A percentile compares a stretch with the other conserved stretches of the same genome.
phyloP scores from a whole-genome alignment of 2,888 invertebrate species.

The Cacoxenus indagator region DNA sequence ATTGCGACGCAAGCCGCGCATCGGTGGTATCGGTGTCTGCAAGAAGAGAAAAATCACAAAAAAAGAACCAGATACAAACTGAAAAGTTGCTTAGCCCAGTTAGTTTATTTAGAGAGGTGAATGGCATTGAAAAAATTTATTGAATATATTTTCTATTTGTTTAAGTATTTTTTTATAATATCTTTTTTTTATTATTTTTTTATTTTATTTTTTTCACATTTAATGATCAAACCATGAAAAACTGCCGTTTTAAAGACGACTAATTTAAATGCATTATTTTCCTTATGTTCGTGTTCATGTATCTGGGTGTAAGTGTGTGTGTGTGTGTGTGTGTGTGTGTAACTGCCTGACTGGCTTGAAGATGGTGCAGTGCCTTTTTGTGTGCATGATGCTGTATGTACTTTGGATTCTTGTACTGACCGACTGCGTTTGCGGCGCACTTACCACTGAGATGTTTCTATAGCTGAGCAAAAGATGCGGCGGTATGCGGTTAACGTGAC shows the following conservation, averaged over 20 bases:
- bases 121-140: not conserved
- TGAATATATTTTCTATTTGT: too few relatives aligned
- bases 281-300: not conserved
- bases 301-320: not conserved
- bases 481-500: constrained; percentile 78
- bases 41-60: constrained; percentile 65
- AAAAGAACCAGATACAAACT: constrained; percentile 60
- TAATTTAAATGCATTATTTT: not conserved
- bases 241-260: not conserved
- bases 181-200: constrained; percentile 28
- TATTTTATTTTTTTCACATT: not conserved
- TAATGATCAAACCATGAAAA: not conserved
- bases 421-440: constrained; percentile 64
- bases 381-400: not conserved
- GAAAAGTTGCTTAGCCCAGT: not conserved
- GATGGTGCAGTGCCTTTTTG: too few relatives aligned
- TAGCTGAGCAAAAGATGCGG: constrained; percentile 80
- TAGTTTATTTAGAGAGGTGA: not conserved
- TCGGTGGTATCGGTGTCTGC: constrained; percentile 67
- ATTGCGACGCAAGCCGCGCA: constrained; percentile 69
- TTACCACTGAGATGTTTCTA: constrained; percentile 82
- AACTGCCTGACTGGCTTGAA: too few relatives aligned
- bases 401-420: not conserved
- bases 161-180: constrained; percentile 26
- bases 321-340: not conserved